Evolutionary conservation across 2,113 vertebrate genomes (phyloP), one percentile per base, ranked within the genome.

Genomic region (Calidris pugnax): DNA sequence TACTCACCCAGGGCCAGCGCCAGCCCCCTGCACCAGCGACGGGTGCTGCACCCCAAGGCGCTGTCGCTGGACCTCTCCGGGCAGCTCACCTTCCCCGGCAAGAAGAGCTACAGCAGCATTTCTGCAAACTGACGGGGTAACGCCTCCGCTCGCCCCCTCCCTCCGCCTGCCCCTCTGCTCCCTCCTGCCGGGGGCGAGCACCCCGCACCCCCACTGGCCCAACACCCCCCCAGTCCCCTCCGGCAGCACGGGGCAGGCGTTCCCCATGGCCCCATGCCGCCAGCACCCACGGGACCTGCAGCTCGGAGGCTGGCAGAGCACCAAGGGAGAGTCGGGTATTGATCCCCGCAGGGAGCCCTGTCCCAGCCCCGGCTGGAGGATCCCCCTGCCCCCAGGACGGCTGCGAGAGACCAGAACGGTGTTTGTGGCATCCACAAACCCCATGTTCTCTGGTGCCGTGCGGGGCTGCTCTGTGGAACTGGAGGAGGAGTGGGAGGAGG

Each of bases 21-120:
- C 94, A 98, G 98, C 53, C 98, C 99, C 1, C 97, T 98, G 86
- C 96, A 96, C 86, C 98, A 98, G 72, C 99, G 98, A 73, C 98
- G 98, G 76, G 97, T 97, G 14, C 48, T 98, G 69, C 98, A 98
- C 63, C 97, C 98, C 39, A 99, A 98, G 95, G 97, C 95, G 6
- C 56, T 93, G 62, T 91, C 96, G 4, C 95, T 97, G 28, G 98
- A 98, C 73, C 95, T 98, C 7, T 78, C 96, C 3, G 72, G 95
- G 32, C 96, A 96, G 95, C 63, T 97, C 32, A 41, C 97, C 75
- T 97, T 97, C 98, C 87, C 95, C 73, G 84, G 96, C 98, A 96
- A 98, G 97, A 98, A 98, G 98, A 97, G 91, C 98, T 97, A 95
- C 91, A 87, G 94, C 96, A 98, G 98, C 96, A 96, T 98, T 67